Base-by-base conservation (phyloP, 2,888 invertebrate genomes). In the Arctia plantaginis region DNA sequence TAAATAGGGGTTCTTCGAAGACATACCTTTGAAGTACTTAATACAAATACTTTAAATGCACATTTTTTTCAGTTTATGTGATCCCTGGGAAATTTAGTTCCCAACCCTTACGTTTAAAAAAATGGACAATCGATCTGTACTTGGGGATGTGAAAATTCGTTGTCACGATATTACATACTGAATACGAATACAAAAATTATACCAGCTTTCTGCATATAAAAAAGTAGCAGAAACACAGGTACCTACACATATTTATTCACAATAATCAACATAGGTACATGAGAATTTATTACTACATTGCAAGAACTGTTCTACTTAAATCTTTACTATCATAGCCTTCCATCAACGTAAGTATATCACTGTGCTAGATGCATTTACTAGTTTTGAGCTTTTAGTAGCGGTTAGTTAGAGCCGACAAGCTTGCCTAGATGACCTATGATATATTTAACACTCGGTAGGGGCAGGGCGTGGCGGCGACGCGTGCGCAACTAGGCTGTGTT, bases 391-490 rank as follows among this genome's bases (percentile, higher is more conserved):
- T 87, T 87, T 85, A 87, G 86, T 87, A 85, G 87, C 83, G 68
- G 76, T 73, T 71, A 68, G 62, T 76, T 76, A 76, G 78, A 88
- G 82, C 85, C 85, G 87, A 86, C 88, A 87, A 87, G 87, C 86
- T 86, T 86, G 88, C 87, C 87, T 87, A 90, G 90, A 91, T 93
- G 93, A 93, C 92, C 93, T 91, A 88, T 92, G 93, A 92, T 93
- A 93, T 90, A 91, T 91, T 91, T 89, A 92, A 89, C 91, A 90
- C 90, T 90, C 90, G 89, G 89, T 86, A 89, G 89, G 88, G 89
- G 88, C 90, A 91, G 89, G 93, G 93, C 92, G 93, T 92, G 93
- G 92, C 83, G 82, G 71, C 89, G 90, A 90, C 93, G 93, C 93
- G 93, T 93, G 92, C 92, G 91, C 92, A 90, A 90, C 92, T 90